Percentiles rank a stretch among this genome's conserved stretches.
Conservation (phyloP, 1,140 invertebrate species). For the Heliconius melpomene region DNA sequence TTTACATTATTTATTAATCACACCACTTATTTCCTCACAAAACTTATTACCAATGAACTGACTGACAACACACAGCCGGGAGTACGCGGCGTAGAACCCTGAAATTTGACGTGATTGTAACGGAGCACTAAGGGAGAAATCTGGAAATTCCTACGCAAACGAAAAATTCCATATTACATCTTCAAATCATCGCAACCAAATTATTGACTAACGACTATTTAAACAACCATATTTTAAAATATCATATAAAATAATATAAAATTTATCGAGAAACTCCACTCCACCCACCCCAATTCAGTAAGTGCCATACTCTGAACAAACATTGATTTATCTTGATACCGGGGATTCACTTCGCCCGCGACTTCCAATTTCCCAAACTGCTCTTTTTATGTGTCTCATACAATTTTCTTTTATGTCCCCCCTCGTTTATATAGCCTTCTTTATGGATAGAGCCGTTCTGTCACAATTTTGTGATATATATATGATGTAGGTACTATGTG, state of each 20-base stretch:
- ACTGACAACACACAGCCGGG: no score
- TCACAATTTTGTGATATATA: slow-evolving; percentile 21
- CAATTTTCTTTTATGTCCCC: slow-evolving; percentile 73
- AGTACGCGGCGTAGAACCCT: no score
- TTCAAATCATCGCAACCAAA: no score
- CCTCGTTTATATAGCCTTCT: slow-evolving; percentile 49
- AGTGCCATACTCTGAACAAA: slow-evolving; percentile 69
- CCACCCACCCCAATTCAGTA: slow-evolving; percentile 37
- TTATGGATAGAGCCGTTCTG: slow-evolving; percentile 25
- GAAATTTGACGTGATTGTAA: no score
- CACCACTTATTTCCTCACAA: no score
- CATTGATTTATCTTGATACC: slow-evolving; percentile 79
- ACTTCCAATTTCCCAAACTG: slow-evolving; percentile 74
- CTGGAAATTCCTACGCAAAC: no score
- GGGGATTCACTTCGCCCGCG: slow-evolving; percentile 63
- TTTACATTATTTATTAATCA: no score
- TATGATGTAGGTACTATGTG: background rate
- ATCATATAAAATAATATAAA: background rate
- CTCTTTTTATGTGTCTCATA: slow-evolving; percentile 77
- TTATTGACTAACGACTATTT: no score
- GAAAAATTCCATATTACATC: no score
- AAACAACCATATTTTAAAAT: no score
- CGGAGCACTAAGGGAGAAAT: no score
- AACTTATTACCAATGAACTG: no score
- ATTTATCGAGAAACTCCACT: slow-evolving; percentile 11